Evolutionary conservation across 2,797 vertebrate genomes (phyloP), one percentile per base, ranked within the genome.

Genomic region (Ctenopoma multispine): DNA sequence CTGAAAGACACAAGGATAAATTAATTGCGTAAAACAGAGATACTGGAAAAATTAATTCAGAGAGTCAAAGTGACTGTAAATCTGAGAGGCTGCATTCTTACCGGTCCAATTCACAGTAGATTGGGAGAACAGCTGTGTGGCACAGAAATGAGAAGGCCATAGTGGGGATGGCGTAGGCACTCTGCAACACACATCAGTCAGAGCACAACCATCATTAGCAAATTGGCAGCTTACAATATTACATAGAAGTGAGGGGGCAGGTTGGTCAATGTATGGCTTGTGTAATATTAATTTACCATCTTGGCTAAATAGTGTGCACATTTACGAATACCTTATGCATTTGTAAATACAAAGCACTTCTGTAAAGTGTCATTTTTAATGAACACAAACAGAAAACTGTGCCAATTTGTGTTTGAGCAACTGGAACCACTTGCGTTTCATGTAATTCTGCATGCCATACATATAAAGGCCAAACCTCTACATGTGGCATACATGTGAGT

Each of bases 71-170:
- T 24, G 18, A 63, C 60, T 1, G 6, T 17, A 20, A 58, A 31
- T 17, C 46, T 46, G n/a, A 36, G 34, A 12, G n/a, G 55, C 21
- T 41, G 63, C 4, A 15, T 2, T 66, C 91, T 82, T 90, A 99
- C 97, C 95, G 94, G 72, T 87, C 94, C 75, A 99, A 95, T 79
- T 99, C 98, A 71, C 96, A 96, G 88, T 98, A 99, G 87, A 99
- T 96, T 29, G 97, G 97, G 82, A 99, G 90, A 79, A 99, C 75
- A 14, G 97, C 95, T 0, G 97, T 99, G 89, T 99, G 97, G 93
- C 98, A 99, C 75, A 99, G 94, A 84, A 99, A 99, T 87, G 97
- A 98, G 91, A 99, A 98, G 18, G 97, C 96, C 97, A 98, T 96
- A 20, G 96, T 97, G 75, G 98, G 97, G 80, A 99, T 88, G 64